phyloP scores from a whole-genome alignment of 1,140 invertebrate genomes.

The Drosophila serrata region DNA sequence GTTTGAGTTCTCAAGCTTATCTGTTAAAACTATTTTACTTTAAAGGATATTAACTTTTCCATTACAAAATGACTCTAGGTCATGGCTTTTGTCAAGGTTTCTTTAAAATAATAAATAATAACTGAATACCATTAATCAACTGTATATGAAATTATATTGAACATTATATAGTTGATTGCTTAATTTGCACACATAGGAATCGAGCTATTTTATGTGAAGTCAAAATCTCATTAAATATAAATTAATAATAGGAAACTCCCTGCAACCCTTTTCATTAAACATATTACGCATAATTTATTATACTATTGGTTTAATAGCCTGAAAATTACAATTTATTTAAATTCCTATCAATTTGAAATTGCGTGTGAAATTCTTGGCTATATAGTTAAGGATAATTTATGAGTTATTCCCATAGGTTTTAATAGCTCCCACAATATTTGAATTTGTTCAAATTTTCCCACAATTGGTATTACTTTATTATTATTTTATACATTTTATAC shows the following conservation, averaged over 20 bases:
- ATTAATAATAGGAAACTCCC: background rate
- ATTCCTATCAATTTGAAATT: background rate
- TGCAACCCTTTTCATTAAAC: background rate
- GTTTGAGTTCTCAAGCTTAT: no score
- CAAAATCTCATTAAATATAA: background rate
- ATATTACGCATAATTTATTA: no score
- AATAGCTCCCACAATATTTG: background rate
- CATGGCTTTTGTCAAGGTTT: background rate
- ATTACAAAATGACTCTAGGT: no score
- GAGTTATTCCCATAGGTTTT: background rate
- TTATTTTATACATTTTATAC: no score
- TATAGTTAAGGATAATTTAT: background rate
- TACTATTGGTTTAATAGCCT: background rate
- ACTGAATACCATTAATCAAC: background rate
- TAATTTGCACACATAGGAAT: background rate
- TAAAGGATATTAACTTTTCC: no score
- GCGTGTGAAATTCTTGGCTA: background rate
- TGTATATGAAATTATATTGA: background rate
- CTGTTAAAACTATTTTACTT: no score
- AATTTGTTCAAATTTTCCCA: background rate
- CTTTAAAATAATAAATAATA: background rate
- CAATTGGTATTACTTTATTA: background rate
- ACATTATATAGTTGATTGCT: background rate
- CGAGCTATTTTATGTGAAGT: background rate
- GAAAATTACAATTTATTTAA: no score